Percentiles rank a stretch among this genome's conserved stretches.
Conservation (phyloP, 2,113 vertebrate genomes). For the pig (Sus scrofa) region T2T-Sscrofa CM000829.6:60761501-60762000, state of each 20-base stretch:
- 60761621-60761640: neutral
- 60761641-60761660: neutral
- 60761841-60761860: slow-evolving; percentile 72
- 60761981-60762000: slow-evolving; percentile 29
- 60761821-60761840: too few relatives aligned
- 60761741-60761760: neutral
- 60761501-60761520: neutral
- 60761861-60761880: slow-evolving; percentile 67
- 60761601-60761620: neutral
- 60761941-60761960: neutral
- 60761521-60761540: neutral
- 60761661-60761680: neutral
- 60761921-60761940: slow-evolving; percentile 14
- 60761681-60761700: neutral
- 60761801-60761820: too few relatives aligned
- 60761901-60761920: slow-evolving; percentile 36
- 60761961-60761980: neutral
- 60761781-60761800: slow-evolving; percentile 60
- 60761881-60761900: slow-evolving; percentile 31
- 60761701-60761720: neutral
- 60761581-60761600: neutral
- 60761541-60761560: neutral
- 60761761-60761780: slow-evolving; percentile 64
- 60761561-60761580: neutral
- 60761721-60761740: neutral